Base-by-base conservation (phyloP, 1,140 invertebrate genomes). In the Odontomachus brunneus region DNA sequence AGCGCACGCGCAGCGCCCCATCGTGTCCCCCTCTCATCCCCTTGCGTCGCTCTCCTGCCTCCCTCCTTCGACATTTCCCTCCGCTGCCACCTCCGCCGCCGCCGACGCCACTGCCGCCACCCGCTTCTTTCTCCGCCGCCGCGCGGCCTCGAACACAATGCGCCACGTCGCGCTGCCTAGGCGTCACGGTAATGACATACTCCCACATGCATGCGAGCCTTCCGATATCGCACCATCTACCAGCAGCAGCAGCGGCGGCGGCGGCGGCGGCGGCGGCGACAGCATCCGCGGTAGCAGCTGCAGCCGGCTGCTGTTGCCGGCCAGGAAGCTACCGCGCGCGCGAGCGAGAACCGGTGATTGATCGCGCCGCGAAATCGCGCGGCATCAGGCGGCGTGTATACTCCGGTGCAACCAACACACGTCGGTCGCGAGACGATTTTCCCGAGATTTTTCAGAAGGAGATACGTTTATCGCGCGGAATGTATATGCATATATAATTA, bases 111-210 rank as follows among this genome's bases (percentile, higher is more conserved):
- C n/a, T n/a, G n/a, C n/a, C n/a, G n/a, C n/a, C 51, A 59, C 67
- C 51, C 19, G 86, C 84, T 88, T 84, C 86, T 90, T 85, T 90
- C 83, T 86, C 89, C 90, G 91, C 91, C 88, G 89, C 89, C 90
- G 84, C 89, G 29, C 81, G 83, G 76, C 62, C 80, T 86, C 83
- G 85, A 90, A 89, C 87, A 92, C 91, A 92, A 92, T 92, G 89
- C 90, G 82, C 86, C 86, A 86, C 90, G 87, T 89, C 91, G 87
- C 89, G 82, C 91, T 88, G 90, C 90, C 91, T 91, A 91, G 90
- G 90, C 90, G 90, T 91, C 89, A 90, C 90, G 88, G 88, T 92
- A 92, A 92, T 92, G 90, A 92, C 90, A 90, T 90, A 92, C 91
- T 91, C 91, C 90, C 89, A 91, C 91, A 91, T 89, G 83, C 86